Base-by-base conservation (phyloP, 2,113 vertebrate genomes). In the Anguilla japonica region DNA sequence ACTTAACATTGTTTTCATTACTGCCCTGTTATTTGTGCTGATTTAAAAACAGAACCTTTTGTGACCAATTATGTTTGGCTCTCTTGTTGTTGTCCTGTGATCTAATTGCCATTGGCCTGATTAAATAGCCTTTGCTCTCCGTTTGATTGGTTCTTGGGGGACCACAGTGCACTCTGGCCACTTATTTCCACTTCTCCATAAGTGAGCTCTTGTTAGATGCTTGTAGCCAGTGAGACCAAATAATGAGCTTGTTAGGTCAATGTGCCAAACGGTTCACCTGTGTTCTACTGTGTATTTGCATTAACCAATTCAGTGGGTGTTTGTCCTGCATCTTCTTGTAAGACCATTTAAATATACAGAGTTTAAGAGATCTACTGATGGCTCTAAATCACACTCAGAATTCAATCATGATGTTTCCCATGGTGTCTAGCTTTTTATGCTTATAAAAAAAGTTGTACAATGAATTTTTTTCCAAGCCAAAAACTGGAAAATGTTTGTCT, bases 81-180 rank as follows among this genome's bases (percentile, higher is more conserved):
- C 86, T 46, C 41, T 14, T 83, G 83, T 43, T 67, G 29, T 41
- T 8, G 60, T 41, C 43, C 40, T 79, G 34, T 86, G 34, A 81
- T 89, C 82, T 90, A 82, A 90, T 91, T 89, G 83, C 56, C 56
- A 63, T 56, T 89, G 53, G 56, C 60, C 46, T 78, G 79, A 87
- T 88, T 87, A 87, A 15, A n/a, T 71, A 56, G 40, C 26, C 13
- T 83, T 26, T 56, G 85, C 78, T 83, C 81, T 78, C 15, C 57
- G 84, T 50, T 75, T 67, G 63, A 71, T 83, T 57, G 46, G 41
- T 46, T 78, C 84, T 71, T 81, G 6, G 43, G 87, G 78, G 83
- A 88, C 53, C 63, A 71, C 41, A 79, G 46, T 41, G 40, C 39
- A 41, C 85, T 81, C 26, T 50, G 43, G 82, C 88, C 75, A 87